A percentile compares a stretch with the other conserved stretches of the same genome.
phyloP scores from a whole-genome alignment of 2,113 vertebrate genomes.

The Hystrix brachyura region DNA sequence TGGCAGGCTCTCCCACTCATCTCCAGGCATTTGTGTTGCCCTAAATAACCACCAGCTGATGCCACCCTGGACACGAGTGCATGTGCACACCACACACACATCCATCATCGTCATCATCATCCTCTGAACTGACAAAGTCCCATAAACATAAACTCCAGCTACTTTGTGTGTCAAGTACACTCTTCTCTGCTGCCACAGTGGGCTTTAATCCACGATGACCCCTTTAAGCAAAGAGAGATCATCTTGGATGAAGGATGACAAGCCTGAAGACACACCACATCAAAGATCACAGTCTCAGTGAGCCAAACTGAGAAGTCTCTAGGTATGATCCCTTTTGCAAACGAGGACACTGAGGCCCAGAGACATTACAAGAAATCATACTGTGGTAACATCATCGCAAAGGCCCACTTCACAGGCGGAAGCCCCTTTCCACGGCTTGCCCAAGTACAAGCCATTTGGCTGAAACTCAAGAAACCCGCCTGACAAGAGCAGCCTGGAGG shows the following conservation, averaged over 20 bases:
- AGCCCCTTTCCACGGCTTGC: constrained; percentile 1
- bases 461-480: constrained; percentile 18
- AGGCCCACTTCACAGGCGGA: not conserved
- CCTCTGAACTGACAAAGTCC: not conserved
- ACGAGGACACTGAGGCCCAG: not conserved
- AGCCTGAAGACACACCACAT: not conserved
- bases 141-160: constrained; percentile 1
- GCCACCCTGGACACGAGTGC: not conserved
- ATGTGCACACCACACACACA: not conserved
- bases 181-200: not conserved
- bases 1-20: not conserved
- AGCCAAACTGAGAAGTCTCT: not conserved
- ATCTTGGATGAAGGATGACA: not conserved
- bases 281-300: not conserved
- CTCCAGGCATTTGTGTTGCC: not conserved
- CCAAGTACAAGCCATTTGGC: not conserved
- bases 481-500: constrained; percentile 49
- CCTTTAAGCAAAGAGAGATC: constrained; percentile 35
- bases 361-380: not conserved
- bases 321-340: not conserved
- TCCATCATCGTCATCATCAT: no score
- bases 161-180: not conserved
- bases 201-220: not conserved
- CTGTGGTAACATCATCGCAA: not conserved
- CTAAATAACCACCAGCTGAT: constrained; percentile 8